Conservation (phyloP, 2,113 vertebrate species). For the Haemorhous mexicanus region DNA sequence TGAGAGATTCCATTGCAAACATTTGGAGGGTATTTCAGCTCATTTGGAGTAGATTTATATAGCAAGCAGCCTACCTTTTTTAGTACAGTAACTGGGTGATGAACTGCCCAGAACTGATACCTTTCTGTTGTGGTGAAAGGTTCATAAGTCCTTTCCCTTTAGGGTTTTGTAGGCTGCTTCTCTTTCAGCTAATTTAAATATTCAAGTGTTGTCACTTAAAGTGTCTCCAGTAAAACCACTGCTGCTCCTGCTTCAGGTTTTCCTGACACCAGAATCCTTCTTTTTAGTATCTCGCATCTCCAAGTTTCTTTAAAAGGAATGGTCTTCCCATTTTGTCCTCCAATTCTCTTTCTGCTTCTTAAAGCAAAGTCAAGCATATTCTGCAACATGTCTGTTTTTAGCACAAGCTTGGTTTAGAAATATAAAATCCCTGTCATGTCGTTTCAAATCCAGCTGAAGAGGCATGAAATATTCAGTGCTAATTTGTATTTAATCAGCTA, state of each 20-base stretch:
- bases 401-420: not conserved
- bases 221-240: not conserved
- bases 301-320: not conserved
- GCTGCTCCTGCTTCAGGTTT: not conserved
- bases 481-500: constrained; percentile 21
- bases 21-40: not conserved
- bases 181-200: not conserved
- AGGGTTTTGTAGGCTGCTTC: not conserved
- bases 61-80: not conserved
- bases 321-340: not conserved
- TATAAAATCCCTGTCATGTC: not conserved
- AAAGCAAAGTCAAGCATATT: not conserved
- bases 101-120: not conserved
- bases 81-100: not conserved
- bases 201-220: not conserved
- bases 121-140: not conserved
- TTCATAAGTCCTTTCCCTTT: not conserved
- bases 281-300: not conserved
- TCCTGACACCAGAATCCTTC: not conserved
- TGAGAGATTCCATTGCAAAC: not conserved
- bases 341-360: not conserved
- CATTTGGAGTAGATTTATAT: not conserved
- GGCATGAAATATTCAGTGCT: not conserved
- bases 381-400: not conserved
- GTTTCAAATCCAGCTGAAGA: constrained; percentile 11